Evolutionary conservation across 53 echinoderm and acorn worm species (phyloP), one percentile per base, ranked within the genome.

Genomic region (Zoroaster sp.): DNA sequence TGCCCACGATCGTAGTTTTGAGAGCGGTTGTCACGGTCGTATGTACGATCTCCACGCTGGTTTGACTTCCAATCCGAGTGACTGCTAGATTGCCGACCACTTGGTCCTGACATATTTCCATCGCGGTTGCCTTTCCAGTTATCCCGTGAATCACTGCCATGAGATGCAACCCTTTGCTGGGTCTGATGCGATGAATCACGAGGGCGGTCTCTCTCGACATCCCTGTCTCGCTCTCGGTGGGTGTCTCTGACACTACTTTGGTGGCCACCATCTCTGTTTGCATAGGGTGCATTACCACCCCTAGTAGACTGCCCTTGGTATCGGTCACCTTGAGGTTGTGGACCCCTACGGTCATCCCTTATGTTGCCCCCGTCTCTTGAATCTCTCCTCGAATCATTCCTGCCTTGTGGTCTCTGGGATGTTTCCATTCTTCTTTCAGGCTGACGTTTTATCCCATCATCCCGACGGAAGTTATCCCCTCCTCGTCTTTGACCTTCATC

Each of bases 1-100:
- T 85, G 85, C 18, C 85, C 85, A 18, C 85, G 85, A 23, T 85
- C 85, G 20, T 70, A 85, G 45, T 85, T 85, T n/a, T 85, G 85
- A 4, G 85, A 85, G 35, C 85, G 85, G 85, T 51, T 71, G 51
- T 85, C 85, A 4, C 85, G 85, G 34, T 85, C 85, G 23, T 71
- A 85, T 7, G 78, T 35, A 37, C 78, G 54, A 35, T 78, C 78
- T 28, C 85, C 85, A 47, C 85, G 70, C 25, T 85, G 85, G 38
- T 85, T 85, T 5, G 85, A 37, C 71, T 85, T 85, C 85, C 85
- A 85, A 51, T 85, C 85, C 0, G 85, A 51, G 47, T 77, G 77
- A 77, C 77, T 51, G 36, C 77, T 49, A 6, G 77, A 33, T 14
- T 69, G 70, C 35, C 85, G 72, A 21, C 71, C 52, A n/a, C 70